phyloP scores from a whole-genome alignment of 1,140 invertebrate species.

The Glossosoma conforme region DNA sequence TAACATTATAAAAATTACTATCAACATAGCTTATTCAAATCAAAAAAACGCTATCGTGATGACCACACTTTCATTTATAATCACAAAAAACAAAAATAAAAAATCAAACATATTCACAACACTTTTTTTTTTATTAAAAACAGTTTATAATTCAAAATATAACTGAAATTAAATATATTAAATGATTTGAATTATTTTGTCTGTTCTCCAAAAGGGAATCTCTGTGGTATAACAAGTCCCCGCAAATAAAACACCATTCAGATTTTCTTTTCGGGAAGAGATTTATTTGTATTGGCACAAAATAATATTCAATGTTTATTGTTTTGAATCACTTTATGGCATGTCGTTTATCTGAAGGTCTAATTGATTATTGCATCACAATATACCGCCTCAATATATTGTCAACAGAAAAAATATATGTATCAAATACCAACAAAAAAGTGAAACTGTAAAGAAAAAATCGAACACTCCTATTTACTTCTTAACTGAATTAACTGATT shows the following conservation, averaged over 20 bases:
- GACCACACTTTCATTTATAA: too few species aligned
- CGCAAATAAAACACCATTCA: too few species aligned
- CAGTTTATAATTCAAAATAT: too few species aligned
- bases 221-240: too few species aligned
- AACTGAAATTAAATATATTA: too few species aligned
- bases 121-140: slow-evolving; percentile 15
- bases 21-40: not conserved
- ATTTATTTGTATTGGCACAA: slow-evolving; percentile 3
- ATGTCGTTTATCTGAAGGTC: slow-evolving; percentile 5
- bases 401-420: not conserved
- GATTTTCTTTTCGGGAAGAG: too few species aligned
- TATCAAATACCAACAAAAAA: not conserved
- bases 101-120: slow-evolving; percentile 8
- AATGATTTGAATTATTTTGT: too few species aligned
- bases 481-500: too few species aligned
- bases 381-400: not conserved
- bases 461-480: too few species aligned
- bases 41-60: too few species aligned
- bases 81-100: too few species aligned
- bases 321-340: slow-evolving; percentile 5
- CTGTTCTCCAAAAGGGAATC: too few species aligned
- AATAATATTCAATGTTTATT: slow-evolving; percentile 1
- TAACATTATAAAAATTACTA: not conserved
- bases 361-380: not conserved
- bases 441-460: not conserved